Conservation (phyloP, 2,797 vertebrate genomes). For the Halcyon badia region DNA sequence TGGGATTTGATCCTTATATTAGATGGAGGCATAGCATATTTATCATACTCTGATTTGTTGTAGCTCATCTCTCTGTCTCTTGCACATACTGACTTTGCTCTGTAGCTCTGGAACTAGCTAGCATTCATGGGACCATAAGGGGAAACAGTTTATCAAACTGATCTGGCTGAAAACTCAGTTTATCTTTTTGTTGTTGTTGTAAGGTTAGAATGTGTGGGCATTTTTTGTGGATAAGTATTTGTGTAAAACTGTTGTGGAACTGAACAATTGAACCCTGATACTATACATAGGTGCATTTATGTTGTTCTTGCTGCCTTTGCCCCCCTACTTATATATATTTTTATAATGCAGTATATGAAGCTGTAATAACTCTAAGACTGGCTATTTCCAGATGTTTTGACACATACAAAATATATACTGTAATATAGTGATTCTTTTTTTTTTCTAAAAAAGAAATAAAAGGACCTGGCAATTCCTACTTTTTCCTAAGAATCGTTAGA, state of each 20-base stretch:
- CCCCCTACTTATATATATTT: not conserved
- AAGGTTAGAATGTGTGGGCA: not conserved
- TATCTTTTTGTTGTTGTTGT: not conserved
- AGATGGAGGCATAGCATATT: not conserved
- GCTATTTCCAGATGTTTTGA: not conserved
- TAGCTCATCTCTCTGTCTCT: not conserved
- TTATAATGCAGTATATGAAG: not conserved
- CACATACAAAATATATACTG: not conserved
- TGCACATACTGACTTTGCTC: not conserved
- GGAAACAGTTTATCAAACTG: not conserved
- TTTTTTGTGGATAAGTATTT: not conserved
- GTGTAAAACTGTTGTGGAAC: not conserved
- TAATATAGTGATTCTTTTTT: not conserved
- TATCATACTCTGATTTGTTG: not conserved
- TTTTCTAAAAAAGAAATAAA: not conserved
- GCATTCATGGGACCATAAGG: not conserved
- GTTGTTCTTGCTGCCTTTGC: not conserved
- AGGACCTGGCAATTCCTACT: not conserved
- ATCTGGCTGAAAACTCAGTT: not conserved
- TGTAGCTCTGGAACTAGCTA: not conserved
- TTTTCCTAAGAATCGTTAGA: constrained; percentile 37
- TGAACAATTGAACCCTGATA: not conserved
- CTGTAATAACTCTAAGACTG: not conserved
- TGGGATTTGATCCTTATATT: not conserved
- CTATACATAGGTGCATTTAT: not conserved